Evolutionary conservation across 2,797 vertebrate species (phyloP).

Genomic region (Pseudochirops corinnae): DNA sequence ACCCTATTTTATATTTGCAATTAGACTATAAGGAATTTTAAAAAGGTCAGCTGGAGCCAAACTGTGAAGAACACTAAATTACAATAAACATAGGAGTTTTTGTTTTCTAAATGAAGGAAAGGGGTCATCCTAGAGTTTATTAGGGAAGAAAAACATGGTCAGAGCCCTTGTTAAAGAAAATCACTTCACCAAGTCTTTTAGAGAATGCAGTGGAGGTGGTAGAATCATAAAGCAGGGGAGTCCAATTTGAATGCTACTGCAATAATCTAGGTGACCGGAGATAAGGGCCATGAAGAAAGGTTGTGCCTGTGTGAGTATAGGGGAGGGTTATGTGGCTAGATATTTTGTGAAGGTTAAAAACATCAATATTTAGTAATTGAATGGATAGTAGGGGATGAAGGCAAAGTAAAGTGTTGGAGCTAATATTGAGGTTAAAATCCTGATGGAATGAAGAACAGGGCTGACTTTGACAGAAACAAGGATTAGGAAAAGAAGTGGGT

Average conservation of each 20-base stretch:
- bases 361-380: background rate
- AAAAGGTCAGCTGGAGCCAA: background rate
- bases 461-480: background rate
- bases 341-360: background rate
- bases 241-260: background rate
- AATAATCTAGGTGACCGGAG: background rate
- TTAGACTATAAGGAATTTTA: background rate
- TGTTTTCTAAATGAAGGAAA: background rate
- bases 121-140: background rate
- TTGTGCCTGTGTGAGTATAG: background rate
- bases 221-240: background rate
- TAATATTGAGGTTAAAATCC: background rate
- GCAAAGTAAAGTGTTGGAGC: background rate
- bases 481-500: background rate
- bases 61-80: background rate
- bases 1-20: too few relatives aligned
- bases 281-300: background rate
- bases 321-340: background rate
- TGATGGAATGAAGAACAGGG: background rate
- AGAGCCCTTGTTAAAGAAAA: background rate
- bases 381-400: background rate
- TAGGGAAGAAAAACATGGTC: background rate
- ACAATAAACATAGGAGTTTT: background rate
- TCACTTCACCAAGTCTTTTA: background rate
- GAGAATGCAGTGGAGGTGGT: background rate